Evolutionary conservation across 2,113 vertebrate genomes (phyloP), one percentile per base, ranked within the genome.

Genomic region (Eolophus roseicapilla): DNA sequence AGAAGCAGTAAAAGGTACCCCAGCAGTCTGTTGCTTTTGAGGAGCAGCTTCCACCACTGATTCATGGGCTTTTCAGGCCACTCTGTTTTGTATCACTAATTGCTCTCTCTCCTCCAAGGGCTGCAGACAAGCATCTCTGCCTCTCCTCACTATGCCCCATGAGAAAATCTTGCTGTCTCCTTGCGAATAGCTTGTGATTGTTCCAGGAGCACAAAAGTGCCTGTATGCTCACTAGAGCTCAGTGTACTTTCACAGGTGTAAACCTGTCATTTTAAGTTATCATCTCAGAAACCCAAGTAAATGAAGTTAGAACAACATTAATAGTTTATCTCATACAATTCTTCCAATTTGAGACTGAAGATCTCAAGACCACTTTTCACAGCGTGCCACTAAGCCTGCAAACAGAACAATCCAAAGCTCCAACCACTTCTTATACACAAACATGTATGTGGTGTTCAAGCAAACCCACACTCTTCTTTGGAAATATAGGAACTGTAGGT

Each of bases 401-500:
- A 69, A 19, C 5, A 25, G 70, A 86, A 35, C 8, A 25, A 4
- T 3, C 2, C 52, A 31, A 53, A 57, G 21, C 9, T 82, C 57
- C 67, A 57, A 21, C 33, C 29, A 8, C 23, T 67, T 65, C 53
- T 71, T 41, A 35, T 11, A n/a, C 7, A 20, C 17, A 28, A 82
- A 19, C 1, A 5, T 2, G 7, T 4, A 10, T 0, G 0, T 0
- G 0, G 7, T 43, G 41, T 11, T 82, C 13, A 31, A 24, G 25
- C 7, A 69, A 80, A 57, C 9, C 33, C 29, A 49, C 7, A 3
- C 13, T 10, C 17, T 47, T 60, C 60, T 60, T 46, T n/a, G 68
- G n/a, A 80, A 76, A 47, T 6, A n/a, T 5, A 16, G 44, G 44
- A 71, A 60, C 14, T 27, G 16, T 20, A 59, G 37, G 27, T 12